Percentiles rank a stretch among this genome's conserved stretches.
phyloP scores from a whole-genome alignment of 2,113 vertebrate species.

The Cricetomys ansorgei region DNA sequence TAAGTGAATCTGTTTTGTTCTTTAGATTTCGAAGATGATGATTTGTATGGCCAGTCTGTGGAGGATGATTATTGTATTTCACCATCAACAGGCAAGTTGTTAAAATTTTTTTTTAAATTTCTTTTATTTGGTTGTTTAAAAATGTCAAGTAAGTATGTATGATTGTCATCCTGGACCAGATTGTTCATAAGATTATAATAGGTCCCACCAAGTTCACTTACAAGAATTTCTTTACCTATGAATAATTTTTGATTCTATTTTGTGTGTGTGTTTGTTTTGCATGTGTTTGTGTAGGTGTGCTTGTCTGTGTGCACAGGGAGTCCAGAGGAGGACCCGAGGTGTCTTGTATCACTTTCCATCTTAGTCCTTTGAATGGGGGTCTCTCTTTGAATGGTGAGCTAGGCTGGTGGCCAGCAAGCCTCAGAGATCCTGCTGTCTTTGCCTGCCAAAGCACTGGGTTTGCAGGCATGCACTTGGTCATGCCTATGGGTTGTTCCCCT shows the following conservation, averaged over 20 bases:
- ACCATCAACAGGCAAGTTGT: constrained; percentile 96
- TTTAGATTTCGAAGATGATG: constrained; percentile 98
- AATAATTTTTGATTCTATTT: background rate
- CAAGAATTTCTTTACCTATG: constrained; percentile 15
- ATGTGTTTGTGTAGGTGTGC: too few species aligned
- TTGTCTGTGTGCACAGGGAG: too few species aligned
- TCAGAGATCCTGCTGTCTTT: background rate
- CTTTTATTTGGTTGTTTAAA: constrained; percentile 39
- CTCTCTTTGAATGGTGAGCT: background rate
- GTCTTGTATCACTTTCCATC: background rate
- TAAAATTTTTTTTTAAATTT: too few species aligned
- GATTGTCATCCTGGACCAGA: background rate
- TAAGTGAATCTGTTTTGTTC: constrained; percentile 46
- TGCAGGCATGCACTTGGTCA: background rate
- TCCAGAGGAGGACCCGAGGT: background rate
- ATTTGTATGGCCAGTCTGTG: constrained; percentile 97
- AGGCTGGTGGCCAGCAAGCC: background rate
- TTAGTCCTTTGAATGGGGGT: background rate
- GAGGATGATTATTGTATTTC: constrained; percentile 99
- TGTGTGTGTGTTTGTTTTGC: too few species aligned
- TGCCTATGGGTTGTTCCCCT: background rate
- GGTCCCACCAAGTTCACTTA: background rate
- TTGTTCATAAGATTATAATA: background rate
- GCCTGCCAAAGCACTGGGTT: background rate
- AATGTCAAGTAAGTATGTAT: constrained; percentile 8